Evolutionary conservation across 2,888 invertebrate species (phyloP).

Genomic region (Drosophila meridionalis): DNA sequence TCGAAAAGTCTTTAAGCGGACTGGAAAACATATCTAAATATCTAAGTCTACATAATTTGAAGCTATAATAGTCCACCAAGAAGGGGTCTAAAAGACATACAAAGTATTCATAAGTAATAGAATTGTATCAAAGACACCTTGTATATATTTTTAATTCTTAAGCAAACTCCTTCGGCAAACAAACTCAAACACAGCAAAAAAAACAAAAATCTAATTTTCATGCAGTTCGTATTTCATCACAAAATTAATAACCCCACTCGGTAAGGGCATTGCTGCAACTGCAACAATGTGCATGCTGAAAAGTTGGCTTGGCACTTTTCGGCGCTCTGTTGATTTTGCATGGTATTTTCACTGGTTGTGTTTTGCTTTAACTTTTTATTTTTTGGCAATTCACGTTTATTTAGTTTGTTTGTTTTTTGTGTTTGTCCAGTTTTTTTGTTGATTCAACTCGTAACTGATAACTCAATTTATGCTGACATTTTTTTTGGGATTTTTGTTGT

Average conservation of each 20-base stretch:
- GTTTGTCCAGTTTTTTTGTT: constrained; percentile 32
- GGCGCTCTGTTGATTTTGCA: constrained; percentile 44
- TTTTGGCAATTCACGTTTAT: constrained; percentile 14
- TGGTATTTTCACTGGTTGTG: constrained; percentile 21
- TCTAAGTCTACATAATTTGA: too few species aligned
- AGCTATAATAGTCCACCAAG: not conserved
- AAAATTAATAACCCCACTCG: not conserved
- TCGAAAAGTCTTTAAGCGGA: too few species aligned
- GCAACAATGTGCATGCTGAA: constrained; percentile 41
- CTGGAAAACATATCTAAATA: too few species aligned
- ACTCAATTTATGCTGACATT: constrained; percentile 56
- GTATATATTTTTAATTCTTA: too few species aligned
- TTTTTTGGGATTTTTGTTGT: not conserved
- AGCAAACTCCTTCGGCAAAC: too few species aligned
- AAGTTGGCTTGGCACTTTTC: constrained; percentile 45
- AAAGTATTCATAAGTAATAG: not conserved
- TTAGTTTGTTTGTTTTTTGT: constrained; percentile 4
- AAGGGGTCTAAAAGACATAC: not conserved
- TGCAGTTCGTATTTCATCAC: not conserved
- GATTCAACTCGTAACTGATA: constrained; percentile 52
- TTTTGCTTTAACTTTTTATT: not conserved
- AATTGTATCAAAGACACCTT: not conserved
- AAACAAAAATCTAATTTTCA: too few species aligned
- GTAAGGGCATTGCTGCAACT: constrained; percentile 6
- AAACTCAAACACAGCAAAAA: too few species aligned